Conservation (phyloP, 2,888 invertebrate species). For the Conops quadrifasciatus region DNA sequence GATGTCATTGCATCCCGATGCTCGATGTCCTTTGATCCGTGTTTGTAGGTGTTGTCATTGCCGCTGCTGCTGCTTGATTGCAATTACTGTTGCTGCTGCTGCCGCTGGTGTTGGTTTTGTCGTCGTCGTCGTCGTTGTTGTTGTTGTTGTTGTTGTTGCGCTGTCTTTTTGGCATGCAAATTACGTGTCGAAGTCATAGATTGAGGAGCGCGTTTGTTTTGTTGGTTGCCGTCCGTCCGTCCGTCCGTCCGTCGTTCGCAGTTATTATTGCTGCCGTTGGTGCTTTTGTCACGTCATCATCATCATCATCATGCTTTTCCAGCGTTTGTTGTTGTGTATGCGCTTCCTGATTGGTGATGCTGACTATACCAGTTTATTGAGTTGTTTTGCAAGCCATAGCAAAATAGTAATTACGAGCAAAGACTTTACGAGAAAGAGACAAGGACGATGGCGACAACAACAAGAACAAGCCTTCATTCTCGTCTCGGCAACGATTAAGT, state of each 20-base stretch:
- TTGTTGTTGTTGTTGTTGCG: slow-evolving; percentile 36
- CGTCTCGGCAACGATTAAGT: not conserved
- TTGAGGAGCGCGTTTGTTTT: slow-evolving; percentile 15
- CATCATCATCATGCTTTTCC: too few relatives aligned
- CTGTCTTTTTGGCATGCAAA: slow-evolving; percentile 38
- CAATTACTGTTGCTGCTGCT: not conserved
- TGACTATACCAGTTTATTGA: too few relatives aligned
- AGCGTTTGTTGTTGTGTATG: too few relatives aligned
- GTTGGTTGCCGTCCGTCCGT: not conserved
- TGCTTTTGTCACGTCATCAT: too few relatives aligned
- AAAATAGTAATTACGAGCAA: too few relatives aligned
- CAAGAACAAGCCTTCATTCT: not conserved
- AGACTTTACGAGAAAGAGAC: too few relatives aligned
- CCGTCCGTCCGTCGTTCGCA: slow-evolving; percentile 22
- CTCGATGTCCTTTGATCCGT: too few relatives aligned
- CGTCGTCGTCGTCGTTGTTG: not conserved
- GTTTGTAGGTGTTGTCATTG: not conserved
- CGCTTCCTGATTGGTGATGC: too few relatives aligned
- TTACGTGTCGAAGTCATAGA: slow-evolving; percentile 41
- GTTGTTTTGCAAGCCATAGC: too few relatives aligned
- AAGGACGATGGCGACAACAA: not conserved
- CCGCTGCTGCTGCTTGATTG: slow-evolving; percentile 7
- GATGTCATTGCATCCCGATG: too few relatives aligned
- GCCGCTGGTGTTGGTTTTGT: not conserved
- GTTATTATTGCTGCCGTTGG: too few relatives aligned